These are phyloP conservation scores for Cassiopea andromeda DNA, from an alignment of 30 jellyfish, hydroid and myxozoan species.

Conservation along the genomic window DNA sequence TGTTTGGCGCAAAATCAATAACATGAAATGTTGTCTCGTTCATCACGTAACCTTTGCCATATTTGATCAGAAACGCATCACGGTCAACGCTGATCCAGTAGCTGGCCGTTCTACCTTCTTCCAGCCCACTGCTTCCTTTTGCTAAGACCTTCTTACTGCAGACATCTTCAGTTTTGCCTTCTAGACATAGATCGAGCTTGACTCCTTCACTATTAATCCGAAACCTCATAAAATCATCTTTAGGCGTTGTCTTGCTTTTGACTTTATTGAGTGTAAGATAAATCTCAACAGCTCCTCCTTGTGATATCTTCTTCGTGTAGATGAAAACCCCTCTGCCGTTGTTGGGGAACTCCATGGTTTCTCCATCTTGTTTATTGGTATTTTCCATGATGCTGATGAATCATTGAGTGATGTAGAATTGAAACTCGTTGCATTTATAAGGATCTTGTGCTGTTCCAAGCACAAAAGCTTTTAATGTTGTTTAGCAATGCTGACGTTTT, in stretches of 20 bases:
- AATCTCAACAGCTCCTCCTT: not conserved
- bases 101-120: conserved; percentile 15
- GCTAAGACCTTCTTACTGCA: not conserved
- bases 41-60: conserved; percentile 51
- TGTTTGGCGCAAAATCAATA: too few species aligned
- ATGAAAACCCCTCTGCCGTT: not conserved
- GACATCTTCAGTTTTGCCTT: not conserved
- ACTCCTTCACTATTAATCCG: not conserved
- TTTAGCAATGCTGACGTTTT: too few species aligned
- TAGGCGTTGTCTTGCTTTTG: too few species aligned
- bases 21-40: conserved; percentile 15
- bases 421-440: not conserved
- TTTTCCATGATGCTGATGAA: too few species aligned
- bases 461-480: too few species aligned
- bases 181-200: not conserved
- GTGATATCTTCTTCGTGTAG: not conserved
- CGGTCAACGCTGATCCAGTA: conserved; percentile 54
- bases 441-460: too few species aligned
- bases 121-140: not conserved
- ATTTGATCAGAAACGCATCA: conserved; percentile 18
- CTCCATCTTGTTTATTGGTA: not conserved
- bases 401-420: too few species aligned
- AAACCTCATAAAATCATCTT: not conserved
- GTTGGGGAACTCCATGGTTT: not conserved
- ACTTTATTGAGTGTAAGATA: too few species aligned